phyloP scores from a whole-genome alignment of 2,797 vertebrate genomes.

The Benthosema pterotum region DNA sequence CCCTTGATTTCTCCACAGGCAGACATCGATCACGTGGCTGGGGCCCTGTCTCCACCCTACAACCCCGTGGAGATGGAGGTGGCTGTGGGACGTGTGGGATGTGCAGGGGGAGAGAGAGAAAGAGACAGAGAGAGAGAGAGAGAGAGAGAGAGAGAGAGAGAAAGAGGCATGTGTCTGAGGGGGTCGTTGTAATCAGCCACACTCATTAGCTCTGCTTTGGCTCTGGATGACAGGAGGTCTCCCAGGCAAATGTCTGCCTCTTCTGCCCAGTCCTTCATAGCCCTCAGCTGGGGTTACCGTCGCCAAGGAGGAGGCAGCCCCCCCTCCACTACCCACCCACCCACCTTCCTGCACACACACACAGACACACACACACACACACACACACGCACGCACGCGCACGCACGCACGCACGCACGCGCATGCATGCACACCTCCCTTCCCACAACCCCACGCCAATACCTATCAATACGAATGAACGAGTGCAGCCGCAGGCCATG shows the following conservation, averaged over 20 bases:
- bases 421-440: slow-evolving; percentile 16
- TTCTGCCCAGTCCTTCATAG: slow-evolving; percentile 68
- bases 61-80: slow-evolving; percentile 70
- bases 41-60: slow-evolving; percentile 70
- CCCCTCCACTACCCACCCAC: slow-evolving; percentile 34
- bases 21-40: slow-evolving; percentile 79
- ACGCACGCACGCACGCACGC: slow-evolving; percentile 26
- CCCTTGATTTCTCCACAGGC: slow-evolving; percentile 82
- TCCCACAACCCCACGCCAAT: too few species aligned
- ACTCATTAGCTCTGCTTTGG: slow-evolving; percentile 78
- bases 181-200: slow-evolving; percentile 77
- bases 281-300: slow-evolving; percentile 59
- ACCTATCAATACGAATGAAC: too few species aligned
- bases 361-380: slow-evolving; percentile 37
- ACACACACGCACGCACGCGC: slow-evolving; percentile 7
- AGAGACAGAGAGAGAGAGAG: not conserved
- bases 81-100: too few species aligned
- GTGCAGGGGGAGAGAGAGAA: slow-evolving; percentile 4
- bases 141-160: slow-evolving; percentile 28
- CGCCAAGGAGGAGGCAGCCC: slow-evolving; percentile 53
- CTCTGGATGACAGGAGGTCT: slow-evolving; percentile 76
- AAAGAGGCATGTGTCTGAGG: slow-evolving; percentile 69
- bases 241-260: slow-evolving; percentile 67
- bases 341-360: slow-evolving; percentile 53
- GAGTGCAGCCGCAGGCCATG: not conserved